Evolutionary conservation across 2,888 invertebrate genomes (phyloP).

Genomic region (Ophion ventricosus): DNA sequence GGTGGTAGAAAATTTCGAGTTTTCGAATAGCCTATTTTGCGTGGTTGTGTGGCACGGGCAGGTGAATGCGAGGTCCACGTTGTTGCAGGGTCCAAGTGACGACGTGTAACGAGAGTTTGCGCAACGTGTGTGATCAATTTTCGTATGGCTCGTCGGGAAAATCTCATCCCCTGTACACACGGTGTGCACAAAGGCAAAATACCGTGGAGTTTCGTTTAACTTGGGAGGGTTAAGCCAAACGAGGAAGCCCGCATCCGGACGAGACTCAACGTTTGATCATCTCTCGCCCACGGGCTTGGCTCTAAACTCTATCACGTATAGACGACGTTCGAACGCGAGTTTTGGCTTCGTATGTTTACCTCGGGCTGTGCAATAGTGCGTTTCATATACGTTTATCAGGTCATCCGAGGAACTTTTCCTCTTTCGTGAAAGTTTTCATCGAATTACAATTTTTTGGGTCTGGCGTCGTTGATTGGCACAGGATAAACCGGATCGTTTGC

Average conservation of each 20-base stretch:
- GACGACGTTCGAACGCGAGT: not conserved
- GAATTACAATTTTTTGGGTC: no score
- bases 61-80: not conserved
- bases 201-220: conserved; percentile 46
- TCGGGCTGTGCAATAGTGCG: not conserved
- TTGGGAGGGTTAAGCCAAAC: not conserved
- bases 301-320: not conserved
- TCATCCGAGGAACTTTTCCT: no score
- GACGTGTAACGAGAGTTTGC: conserved; percentile 38
- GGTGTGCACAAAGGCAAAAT: conserved; percentile 29
- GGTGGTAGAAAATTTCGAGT: not conserved
- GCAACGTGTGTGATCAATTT: not conserved
- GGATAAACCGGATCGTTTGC: no score
- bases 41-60: not conserved
- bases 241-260: not conserved
- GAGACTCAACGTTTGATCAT: conserved; percentile 12
- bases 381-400: no score
- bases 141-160: not conserved
- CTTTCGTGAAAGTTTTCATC: no score
- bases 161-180: conserved; percentile 18
- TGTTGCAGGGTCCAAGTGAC: not conserved
- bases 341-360: conserved; percentile 1
- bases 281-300: not conserved
- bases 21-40: not conserved
- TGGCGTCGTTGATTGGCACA: no score